Evolutionary conservation across 2,888 invertebrate species (phyloP), one percentile per base, ranked within the genome.

Genomic region (Hypena proboscidalis): DNA sequence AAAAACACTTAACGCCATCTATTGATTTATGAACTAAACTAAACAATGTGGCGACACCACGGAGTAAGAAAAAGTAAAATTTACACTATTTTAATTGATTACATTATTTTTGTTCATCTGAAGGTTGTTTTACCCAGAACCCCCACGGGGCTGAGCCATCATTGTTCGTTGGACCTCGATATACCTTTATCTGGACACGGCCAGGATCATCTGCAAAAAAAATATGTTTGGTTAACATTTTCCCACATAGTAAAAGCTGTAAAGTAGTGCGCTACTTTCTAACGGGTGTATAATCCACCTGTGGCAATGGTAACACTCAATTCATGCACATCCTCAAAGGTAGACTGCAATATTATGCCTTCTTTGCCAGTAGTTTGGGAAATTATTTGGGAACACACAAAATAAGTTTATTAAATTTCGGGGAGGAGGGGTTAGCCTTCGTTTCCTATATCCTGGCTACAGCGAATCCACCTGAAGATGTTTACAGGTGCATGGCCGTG

Each of bases 101-200:
- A 5, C 3, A 9, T 52, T 27, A 6, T 53, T 64, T 77, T 54
- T 92, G 77, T 35, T 93, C 93, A 59, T 94, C 94, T 0, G 93
- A 92, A 2, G 94, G 94, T 66, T 94, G 94, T 57, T 94, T 94
- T 19, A 94, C 93, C 94, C 94, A 95, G 74, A 93, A 95, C 2
- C 95, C 95, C 93, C 94, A 94, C 0, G 94, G 94, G 1, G 95
- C 94, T 65, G 93, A 93, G 13, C 92, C 90, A 44, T 92, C 93
- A 53, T 92, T 87, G 59, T 93, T 93, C 1, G 93, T 92, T 0
- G 95, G 95, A 0, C 95, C 95, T 52, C 95, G 81, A 80, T 94
- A 95, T 23, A 95, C 95, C 79, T 95, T 95, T 53, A 95, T 94
- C 83, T 95, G 95, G 1, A 95, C 95, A 35, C 94, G 80, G 1